phyloP scores from a whole-genome alignment of 1,140 invertebrate species.

The Lordiphosa clarofinis region DNA sequence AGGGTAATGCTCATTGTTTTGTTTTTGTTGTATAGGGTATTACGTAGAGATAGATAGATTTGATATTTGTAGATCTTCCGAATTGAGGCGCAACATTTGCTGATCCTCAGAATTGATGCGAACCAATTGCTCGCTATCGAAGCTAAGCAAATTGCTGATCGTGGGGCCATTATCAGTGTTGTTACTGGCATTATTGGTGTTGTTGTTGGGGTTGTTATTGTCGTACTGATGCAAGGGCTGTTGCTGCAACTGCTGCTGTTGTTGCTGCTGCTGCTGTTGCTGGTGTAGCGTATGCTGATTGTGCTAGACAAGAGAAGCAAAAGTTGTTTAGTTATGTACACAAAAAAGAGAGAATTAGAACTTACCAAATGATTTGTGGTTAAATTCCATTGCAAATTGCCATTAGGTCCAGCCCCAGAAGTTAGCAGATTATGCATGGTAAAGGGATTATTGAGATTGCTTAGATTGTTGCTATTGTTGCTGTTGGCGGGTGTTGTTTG shows the following conservation, averaged over 20 bases:
- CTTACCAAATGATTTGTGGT: constrained; percentile 65
- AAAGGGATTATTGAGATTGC: constrained; percentile 76
- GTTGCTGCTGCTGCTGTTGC: constrained; percentile 57
- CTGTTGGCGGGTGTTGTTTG: constrained; percentile 14
- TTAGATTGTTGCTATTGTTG: constrained; percentile 60
- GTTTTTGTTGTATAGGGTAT: constrained; percentile 24
- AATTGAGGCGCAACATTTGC: constrained; percentile 80
- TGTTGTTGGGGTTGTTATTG: constrained; percentile 30
- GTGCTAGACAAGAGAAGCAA: constrained; percentile 25
- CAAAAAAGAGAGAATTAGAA: neutral
- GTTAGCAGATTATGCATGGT: constrained; percentile 70
- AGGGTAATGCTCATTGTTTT: constrained; percentile 17
- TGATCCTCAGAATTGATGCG: constrained; percentile 80
- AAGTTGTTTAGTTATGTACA: neutral
- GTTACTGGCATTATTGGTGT: constrained; percentile 32
- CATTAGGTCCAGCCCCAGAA: constrained; percentile 33
- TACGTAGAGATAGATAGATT: constrained; percentile 78
- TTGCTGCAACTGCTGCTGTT: constrained; percentile 40
- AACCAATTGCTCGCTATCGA: constrained; percentile 80
- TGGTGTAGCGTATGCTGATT: constrained; percentile 49
- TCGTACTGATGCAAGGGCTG: constrained; percentile 15
- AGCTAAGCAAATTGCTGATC: constrained; percentile 78
- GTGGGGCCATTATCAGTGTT: constrained; percentile 65
- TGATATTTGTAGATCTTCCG: constrained; percentile 78
- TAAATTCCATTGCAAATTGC: constrained; percentile 67